Conservation (phyloP, 2,113 vertebrate species). For the Callithrix jacchus region DNA sequence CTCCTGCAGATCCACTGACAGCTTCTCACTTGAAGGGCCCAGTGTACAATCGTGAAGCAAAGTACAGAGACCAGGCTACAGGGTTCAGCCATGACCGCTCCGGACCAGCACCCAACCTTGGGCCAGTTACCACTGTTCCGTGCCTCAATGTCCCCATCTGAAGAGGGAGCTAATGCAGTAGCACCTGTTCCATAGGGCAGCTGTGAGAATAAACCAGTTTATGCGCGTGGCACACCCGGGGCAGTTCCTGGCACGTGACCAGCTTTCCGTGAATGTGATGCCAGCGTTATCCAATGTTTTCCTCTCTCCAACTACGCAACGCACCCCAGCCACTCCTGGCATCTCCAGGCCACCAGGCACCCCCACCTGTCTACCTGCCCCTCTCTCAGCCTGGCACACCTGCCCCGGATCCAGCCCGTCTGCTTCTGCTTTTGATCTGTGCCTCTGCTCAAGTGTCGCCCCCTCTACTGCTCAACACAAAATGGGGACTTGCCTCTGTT, state of each 20-base stretch:
- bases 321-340: too few relatives aligned
- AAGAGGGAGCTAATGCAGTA: accelerated
- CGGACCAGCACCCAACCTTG: background rate
- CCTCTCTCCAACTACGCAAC: too few relatives aligned
- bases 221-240: accelerated
- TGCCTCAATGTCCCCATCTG: background rate
- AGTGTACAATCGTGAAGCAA: too few relatives aligned
- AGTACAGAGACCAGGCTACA: accelerated
- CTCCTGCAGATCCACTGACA: background rate
- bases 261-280: accelerated
- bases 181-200: accelerated
- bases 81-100: accelerated
- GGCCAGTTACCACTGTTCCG: accelerated
- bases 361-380: too few relatives aligned
- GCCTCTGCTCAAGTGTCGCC: background rate
- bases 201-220: too few relatives aligned
- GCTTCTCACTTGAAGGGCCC: accelerated
- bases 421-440: accelerated
- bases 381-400: too few relatives aligned
- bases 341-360: background rate
- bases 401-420: accelerated
- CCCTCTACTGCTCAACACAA: accelerated
- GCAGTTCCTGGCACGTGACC: background rate
- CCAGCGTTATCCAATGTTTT: background rate
- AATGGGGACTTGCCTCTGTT: too few relatives aligned